Evolutionary conservation across 2,113 vertebrate genomes (phyloP).

Genomic region (Callithrix jacchus): DNA sequence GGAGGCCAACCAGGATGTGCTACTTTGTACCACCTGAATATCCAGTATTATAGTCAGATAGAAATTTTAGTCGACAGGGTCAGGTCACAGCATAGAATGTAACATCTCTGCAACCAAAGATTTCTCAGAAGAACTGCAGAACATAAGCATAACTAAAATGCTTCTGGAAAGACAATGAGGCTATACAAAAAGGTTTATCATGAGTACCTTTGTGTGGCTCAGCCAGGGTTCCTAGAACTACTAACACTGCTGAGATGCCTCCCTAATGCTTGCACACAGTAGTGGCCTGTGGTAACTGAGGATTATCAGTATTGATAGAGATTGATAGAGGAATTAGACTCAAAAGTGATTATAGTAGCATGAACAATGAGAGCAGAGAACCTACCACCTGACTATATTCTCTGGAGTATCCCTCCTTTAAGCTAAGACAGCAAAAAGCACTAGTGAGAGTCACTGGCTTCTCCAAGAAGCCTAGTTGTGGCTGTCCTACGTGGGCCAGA

Average conservation of each 20-base stretch:
- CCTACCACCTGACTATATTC: background rate
- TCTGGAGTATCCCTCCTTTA: background rate
- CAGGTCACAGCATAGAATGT: background rate
- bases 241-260: background rate
- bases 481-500: background rate
- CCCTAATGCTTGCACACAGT: background rate
- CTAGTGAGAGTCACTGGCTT: background rate
- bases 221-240: background rate
- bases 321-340: background rate
- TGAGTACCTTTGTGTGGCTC: background rate
- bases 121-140: background rate
- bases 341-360: background rate
- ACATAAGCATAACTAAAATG: background rate
- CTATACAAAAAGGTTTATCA: background rate
- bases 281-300: background rate
- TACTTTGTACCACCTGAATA: background rate
- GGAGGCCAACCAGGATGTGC: background rate
- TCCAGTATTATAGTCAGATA: background rate
- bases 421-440: background rate
- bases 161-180: background rate
- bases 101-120: background rate
- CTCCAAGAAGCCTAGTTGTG: background rate
- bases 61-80: background rate
- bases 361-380: background rate
- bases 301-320: background rate